Base-by-base conservation (phyloP, 2,113 vertebrate genomes). In the Pleuronectes platessa region DNA sequence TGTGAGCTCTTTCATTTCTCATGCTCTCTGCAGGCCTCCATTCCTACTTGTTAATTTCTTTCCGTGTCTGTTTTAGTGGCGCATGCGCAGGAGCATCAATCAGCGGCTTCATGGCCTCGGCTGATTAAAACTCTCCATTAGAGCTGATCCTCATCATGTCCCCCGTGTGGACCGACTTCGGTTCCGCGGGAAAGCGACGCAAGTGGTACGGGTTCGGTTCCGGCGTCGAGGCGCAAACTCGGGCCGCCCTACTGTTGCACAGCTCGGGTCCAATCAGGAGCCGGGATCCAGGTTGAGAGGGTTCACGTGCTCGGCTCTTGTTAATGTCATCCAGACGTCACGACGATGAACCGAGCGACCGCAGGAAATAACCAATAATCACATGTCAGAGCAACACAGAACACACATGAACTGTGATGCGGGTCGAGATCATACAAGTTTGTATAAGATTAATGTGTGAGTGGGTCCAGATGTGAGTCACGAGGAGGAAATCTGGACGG, bases 11-110 rank as follows among this genome's bases (percentile, higher is more conserved):
- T 0, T 20, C 0, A 0, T 58, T 15, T n/a, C 1, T 17, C 21
- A 5, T 0, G 2, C 15, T 85, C 74, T 84, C 54, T 75, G 81
- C 68, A 55, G 68, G 76, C 75, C 23, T 82, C 88, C 76, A 60
- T 88, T 88, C 90, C 77, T 81, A 74, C 82, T 81, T 71, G 65
- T 83, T 74, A 27, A 51, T 42, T 23, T 49, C 18, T 35, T 69
- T 74, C 66, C 60, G 40, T 42, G 40, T 64, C 76, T 73, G 79
- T 67, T 70, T 74, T 67, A 56, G 15, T 51, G 26, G 86, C 93
- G 93, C 94, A 82, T 0, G 92, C 94, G 93, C 91, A 90, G 0
- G 13, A 45, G 53, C 26, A 60, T 62, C 87, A 91, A 92, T 92
- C 87, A 85, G 66, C 51, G 55, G 69, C 51, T 58, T 68, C 76